These are phyloP conservation scores for Drosophila novamexicana DNA, from an alignment of 1,140 invertebrate genomes.

Conservation along the genomic window DNA sequence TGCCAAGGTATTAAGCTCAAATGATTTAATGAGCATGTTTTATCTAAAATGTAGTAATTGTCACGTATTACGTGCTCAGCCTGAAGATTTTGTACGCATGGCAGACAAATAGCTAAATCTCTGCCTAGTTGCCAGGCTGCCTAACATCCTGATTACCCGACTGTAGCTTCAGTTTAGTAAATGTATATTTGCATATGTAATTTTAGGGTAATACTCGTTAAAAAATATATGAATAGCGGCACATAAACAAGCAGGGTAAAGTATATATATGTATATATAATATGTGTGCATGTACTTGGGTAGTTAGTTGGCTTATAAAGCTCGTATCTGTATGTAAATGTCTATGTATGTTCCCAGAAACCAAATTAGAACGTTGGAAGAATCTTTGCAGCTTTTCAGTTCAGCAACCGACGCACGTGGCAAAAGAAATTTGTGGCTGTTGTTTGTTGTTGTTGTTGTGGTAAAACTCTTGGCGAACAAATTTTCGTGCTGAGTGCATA, in stretches of 20 bases:
- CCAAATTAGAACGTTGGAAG: slow-evolving; percentile 66
- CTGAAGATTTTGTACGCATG: slow-evolving; percentile 68
- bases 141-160: slow-evolving; percentile 38
- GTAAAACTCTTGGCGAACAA: slow-evolving; percentile 75
- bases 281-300: slow-evolving; percentile 38
- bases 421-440: slow-evolving; percentile 45
- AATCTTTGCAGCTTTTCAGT: slow-evolving; percentile 31
- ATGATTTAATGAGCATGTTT: slow-evolving; percentile 82
- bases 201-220: slow-evolving; percentile 81
- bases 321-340: slow-evolving; percentile 11
- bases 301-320: slow-evolving; percentile 56
- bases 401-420: slow-evolving; percentile 53
- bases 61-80: slow-evolving; percentile 81
- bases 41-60: slow-evolving; percentile 81
- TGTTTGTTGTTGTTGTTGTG: slow-evolving; percentile 52
- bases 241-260: slow-evolving; percentile 59
- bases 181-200: slow-evolving; percentile 81
- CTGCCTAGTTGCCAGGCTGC: slow-evolving; percentile 35
- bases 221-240: slow-evolving; percentile 63
- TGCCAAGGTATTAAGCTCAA: slow-evolving; percentile 67
- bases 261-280: slow-evolving; percentile 12
- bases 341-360: slow-evolving; percentile 38
- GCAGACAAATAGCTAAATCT: slow-evolving; percentile 79
- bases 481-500: slow-evolving; percentile 80
- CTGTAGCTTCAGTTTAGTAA: slow-evolving; percentile 39